Conservation (phyloP, 2,888 invertebrate species). For the Agonum fuliginosum region DNA sequence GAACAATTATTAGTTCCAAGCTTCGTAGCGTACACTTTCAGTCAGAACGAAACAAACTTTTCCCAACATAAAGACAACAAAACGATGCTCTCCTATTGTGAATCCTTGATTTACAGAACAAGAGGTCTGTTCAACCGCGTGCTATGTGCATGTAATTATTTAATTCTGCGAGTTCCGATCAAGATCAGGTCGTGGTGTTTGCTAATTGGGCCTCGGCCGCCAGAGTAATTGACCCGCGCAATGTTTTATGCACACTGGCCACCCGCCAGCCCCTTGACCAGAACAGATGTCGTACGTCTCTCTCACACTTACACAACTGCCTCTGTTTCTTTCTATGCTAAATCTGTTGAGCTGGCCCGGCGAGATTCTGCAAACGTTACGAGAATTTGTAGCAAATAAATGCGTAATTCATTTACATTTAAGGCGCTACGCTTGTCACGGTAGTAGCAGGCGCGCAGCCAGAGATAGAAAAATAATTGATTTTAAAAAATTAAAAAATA, state of each 20-base stretch:
- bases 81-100: neutral
- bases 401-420: neutral
- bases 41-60: too few species aligned
- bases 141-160: slow-evolving; percentile 55
- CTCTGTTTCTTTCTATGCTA: neutral
- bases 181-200: slow-evolving; percentile 52
- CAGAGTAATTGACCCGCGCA: slow-evolving; percentile 56
- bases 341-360: neutral
- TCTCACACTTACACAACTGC: neutral
- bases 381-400: neutral
- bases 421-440: too few species aligned
- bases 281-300: neutral
- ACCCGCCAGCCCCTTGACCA: neutral
- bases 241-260: slow-evolving; percentile 52
- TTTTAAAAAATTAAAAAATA: too few species aligned
- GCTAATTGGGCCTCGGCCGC: slow-evolving; percentile 55
- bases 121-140: neutral
- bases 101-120: neutral
- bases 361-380: neutral
- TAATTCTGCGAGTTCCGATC: slow-evolving; percentile 57
- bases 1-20: too few species aligned
- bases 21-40: too few species aligned
- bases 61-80: neutral
- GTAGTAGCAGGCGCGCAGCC: too few species aligned
- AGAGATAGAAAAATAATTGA: too few species aligned